Evolutionary conservation across 92 coral and sea anemone species (phyloP), one percentile per base, ranked within the genome.

Genomic region (Ricordea florida): DNA sequence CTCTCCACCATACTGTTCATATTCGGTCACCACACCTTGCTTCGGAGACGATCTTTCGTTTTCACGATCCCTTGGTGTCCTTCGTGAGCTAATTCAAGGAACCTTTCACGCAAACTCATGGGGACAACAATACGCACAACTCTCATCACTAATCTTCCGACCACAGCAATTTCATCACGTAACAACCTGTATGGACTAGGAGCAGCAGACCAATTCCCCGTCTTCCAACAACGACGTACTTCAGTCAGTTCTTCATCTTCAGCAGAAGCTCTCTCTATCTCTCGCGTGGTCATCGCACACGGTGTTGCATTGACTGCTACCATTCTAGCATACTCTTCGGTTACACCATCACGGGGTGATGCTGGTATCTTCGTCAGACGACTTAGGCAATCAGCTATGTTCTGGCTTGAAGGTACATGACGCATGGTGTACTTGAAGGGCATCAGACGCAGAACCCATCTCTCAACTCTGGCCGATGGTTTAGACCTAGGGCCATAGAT

Each of bases 301-400:
- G 83, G 88, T 22, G 83, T 76, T 10, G 85, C 72, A 15, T 42
- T 34, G 31, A 48, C 58, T 43, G 85, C 85, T 20, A 55, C 62
- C 44, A 82, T 43, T 55, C 62, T 31, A 4, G 48, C 38, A 22
- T 56, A 55, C 37, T 67, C 69, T 22, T 73, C 66, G 16, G 79
- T 57, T 59, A 14, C 46, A 28, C 58, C 69, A 36, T 43, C 57
- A 18, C 36, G 29, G 46, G 55, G 55, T 34, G 59, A 43, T n/a
- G n/a, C n/a, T n/a, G n/a, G n/a, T n/a, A n/a, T n/a, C n/a, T n/a
- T n/a, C n/a, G n/a, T n/a, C n/a, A 74, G 37, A 42, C 72, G 46
- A 33, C 70, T 30, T 26, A 79, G 62, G 33, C 37, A 55, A 40
- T 40, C n/a, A n/a, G n/a, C n/a, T n/a, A n/a, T n/a, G n/a, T n/a